Base-by-base conservation (phyloP, 2,888 invertebrate species). In the Pimpla rufipes region DNA sequence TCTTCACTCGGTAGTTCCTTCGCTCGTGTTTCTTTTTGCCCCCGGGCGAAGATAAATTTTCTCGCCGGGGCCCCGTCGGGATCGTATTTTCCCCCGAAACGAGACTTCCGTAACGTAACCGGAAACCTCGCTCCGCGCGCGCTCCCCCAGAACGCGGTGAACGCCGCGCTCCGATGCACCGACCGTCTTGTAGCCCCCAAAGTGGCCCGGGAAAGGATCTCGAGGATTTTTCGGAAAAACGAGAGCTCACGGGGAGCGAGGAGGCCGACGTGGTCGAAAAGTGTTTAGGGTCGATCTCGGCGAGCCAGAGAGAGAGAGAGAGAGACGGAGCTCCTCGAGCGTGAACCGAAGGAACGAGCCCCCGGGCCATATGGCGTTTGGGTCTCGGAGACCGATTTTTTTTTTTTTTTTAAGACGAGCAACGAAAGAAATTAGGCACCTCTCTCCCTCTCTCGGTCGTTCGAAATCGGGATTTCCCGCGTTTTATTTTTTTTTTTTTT, bases 281-380 rank as follows among this genome's bases (percentile, higher is more conserved):
- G 57, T 57, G 64, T 71, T 6, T 66, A 50, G 75, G 79, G 62
- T 79, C 79, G 71, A 76, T 21, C 55, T 13, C 18, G 21, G 8
- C 50, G 18, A 50, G 7, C 4, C 21, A 23, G 8, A 55, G 23
- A 55, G 23, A 18, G 23, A 6, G 11, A 21, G 21, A 64, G 1
- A 40, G 21, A 16, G 62, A 62, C 79, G 79, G 45, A 79, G 79
- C 83, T 75, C 59, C 66, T 78, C 59, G 45, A 75, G 75, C 74
- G 66, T 78, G 59, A 75, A 74, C 13, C 13, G 29, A 57, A 21
- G 66, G 42, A 67, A 52, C 59, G 21, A 57, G 79, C 42, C 75
- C 55, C 47, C 29, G 78, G 83, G 85, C 86, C 86, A 87, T 85
- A 87, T 85, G 86, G 86, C 79, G 74, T 79, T 77, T 77, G 50